Conservation (phyloP, 2,797 vertebrate species). For the Sebastes itinus region DNA sequence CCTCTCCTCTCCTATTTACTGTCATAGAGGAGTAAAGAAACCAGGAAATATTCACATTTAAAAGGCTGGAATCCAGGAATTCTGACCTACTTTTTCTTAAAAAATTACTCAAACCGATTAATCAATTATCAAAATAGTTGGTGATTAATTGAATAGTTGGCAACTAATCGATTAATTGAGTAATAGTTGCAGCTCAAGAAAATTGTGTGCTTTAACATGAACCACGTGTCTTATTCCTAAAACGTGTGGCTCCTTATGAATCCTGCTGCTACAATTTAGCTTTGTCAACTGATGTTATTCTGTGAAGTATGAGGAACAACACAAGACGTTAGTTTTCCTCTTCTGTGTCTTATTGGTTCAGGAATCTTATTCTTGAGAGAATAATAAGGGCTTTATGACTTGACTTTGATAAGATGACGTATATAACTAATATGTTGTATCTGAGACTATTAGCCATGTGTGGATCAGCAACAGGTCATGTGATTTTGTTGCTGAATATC, state of each 20-base stretch:
- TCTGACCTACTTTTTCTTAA: no score
- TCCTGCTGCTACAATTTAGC: not conserved
- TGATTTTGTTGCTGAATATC: conserved; percentile 56
- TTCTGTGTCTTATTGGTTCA: not conserved
- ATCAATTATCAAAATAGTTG: no score
- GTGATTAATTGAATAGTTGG: no score
- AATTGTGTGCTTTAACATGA: not conserved
- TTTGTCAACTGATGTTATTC: not conserved
- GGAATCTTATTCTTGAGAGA: not conserved
- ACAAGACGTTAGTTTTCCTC: not conserved
- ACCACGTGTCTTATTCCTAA: not conserved
- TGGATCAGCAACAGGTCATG: conserved; percentile 54
- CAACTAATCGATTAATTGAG: no score
- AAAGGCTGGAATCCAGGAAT: no score
- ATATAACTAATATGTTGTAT: conserved; percentile 11
- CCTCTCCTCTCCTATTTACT: no score
- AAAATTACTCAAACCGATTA: no score
- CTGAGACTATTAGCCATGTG: conserved; percentile 26
- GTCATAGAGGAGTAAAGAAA: no score
- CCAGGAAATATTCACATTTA: no score
- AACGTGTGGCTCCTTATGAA: not conserved
- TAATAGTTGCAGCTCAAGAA: no score
- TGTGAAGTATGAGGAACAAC: not conserved
- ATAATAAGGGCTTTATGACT: not conserved
- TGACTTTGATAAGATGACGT: not conserved